These are phyloP conservation scores for Lamellibrachia luymesi DNA, from an alignment of 1,140 invertebrate genomes.

Conservation along the genomic window DNA sequence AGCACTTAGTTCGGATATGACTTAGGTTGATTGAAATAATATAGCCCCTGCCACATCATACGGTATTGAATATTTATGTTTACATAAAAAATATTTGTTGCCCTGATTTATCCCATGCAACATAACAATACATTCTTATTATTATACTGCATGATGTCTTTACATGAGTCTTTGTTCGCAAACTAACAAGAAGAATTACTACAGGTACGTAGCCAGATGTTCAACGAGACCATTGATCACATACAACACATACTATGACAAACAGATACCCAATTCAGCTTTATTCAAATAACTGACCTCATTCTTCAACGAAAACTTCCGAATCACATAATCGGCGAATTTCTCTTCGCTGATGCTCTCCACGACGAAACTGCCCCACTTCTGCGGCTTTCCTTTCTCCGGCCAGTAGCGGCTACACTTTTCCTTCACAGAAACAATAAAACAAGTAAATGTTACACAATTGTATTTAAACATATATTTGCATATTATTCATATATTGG, in stretches of 20 bases:
- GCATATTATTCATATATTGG: background rate
- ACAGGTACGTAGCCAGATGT: background rate
- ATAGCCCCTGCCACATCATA: no score
- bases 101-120: background rate
- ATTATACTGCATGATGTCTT: no score
- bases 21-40: no score
- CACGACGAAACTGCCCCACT: background rate
- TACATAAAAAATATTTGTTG: no score
- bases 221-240: background rate
- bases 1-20: no score
- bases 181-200: background rate
- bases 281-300: slow-evolving; percentile 8
- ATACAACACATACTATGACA: no score
- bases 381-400: background rate
- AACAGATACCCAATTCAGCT: no score
- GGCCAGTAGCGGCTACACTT: slow-evolving; percentile 26
- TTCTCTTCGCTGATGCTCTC: background rate
- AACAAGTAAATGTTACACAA: no score
- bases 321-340: slow-evolving; percentile 17
- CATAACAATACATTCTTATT: background rate
- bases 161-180: no score
- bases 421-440: no score
- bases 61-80: no score
- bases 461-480: no score
- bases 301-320: background rate